phyloP scores from a whole-genome alignment of 1,140 invertebrate genomes.

The Zaprionus nigranus region DNA sequence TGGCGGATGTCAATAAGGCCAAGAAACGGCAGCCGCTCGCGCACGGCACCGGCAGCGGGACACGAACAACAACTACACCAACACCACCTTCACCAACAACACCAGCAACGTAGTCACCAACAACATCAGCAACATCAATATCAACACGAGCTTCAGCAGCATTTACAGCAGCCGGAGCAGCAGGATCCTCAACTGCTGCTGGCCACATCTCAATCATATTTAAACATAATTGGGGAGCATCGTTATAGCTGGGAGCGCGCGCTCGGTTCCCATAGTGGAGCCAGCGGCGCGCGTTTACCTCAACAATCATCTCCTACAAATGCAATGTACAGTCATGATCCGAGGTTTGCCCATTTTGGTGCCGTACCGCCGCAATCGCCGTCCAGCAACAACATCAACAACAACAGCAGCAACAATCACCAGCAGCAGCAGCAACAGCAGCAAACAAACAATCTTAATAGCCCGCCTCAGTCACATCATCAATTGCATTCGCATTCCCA shows the following conservation, averaged over 20 bases:
- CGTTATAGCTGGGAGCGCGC: conserved; percentile 46
- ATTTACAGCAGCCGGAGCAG: conserved; percentile 21
- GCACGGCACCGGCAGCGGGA: conserved; percentile 52
- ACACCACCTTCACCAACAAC: conserved; percentile 22
- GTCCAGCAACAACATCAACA: conserved; percentile 16
- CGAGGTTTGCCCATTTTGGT: conserved; percentile 28
- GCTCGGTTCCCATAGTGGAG: conserved; percentile 38
- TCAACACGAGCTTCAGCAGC: conserved; percentile 28
- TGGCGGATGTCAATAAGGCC: conserved; percentile 63
- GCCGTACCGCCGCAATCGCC: conserved; percentile 29
- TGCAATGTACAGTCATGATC: conserved; percentile 46
- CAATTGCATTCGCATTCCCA: conserved; percentile 9
- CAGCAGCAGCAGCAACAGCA: conserved; percentile 10
- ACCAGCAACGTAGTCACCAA: conserved; percentile 34
- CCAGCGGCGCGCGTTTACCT: conserved; percentile 39
- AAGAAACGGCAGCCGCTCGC: conserved; percentile 54
- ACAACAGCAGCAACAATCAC: conserved; percentile 3
- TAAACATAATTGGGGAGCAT: conserved; percentile 43
- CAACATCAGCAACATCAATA: conserved; percentile 20
- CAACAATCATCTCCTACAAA: conserved; percentile 1
- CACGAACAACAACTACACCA: conserved; percentile 41
- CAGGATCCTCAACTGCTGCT: conserved; percentile 28
- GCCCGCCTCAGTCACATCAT: conserved; percentile 20
- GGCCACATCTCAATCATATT: conserved; percentile 25
- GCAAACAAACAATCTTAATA: conserved; percentile 59